Evolutionary conservation across 2,888 invertebrate species (phyloP), one percentile per base, ranked within the genome.

Genomic region (Orthosia cruda): DNA sequence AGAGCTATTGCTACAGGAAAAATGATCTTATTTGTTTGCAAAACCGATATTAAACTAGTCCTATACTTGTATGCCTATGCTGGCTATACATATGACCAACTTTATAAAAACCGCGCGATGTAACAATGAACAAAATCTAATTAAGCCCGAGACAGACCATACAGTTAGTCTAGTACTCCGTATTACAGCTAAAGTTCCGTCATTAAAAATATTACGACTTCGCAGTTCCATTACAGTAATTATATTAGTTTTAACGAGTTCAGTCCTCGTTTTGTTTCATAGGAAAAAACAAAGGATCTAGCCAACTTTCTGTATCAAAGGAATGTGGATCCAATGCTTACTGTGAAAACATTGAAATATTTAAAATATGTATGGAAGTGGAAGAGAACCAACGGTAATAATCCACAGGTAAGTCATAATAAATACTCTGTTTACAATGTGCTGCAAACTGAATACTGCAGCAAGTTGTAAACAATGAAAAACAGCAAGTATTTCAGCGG

Each of bases 291-390:
- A 88, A 93, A 85, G 81, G 96, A 96, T 87, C 89, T 96, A 77
- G 93, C 92, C 15, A 94, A 96, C 91, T 96, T 96, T 91, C 88
- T 96, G 81, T 96, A 95, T 82, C 95, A 96, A 86, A 91, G 94
- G 88, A 96, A 96, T 74, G 96, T 96, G 61, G 95, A 96, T 81
- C 94, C 94, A 0, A 87, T 89, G 59, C 90, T 96, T 18, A 95
- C 94, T 15, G 89, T 89, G 66, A 96, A 95, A 91, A 94, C 97
- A 47, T 84, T 96, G 87, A 95, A 94, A 85, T 97, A 97, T 90
- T 96, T 97, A 73, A 96, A 97, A 88, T 97, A 97, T 85, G 94
- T 96, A 57, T 97, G 97, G n/a, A n/a, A n/a, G n/a, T n/a, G n/a
- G 97, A 96, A 96, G 81, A 93, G 97, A 84, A 97, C 97, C 3